Base-by-base conservation (phyloP, 2,888 invertebrate species). In the Malthinus flaveolus region DNA sequence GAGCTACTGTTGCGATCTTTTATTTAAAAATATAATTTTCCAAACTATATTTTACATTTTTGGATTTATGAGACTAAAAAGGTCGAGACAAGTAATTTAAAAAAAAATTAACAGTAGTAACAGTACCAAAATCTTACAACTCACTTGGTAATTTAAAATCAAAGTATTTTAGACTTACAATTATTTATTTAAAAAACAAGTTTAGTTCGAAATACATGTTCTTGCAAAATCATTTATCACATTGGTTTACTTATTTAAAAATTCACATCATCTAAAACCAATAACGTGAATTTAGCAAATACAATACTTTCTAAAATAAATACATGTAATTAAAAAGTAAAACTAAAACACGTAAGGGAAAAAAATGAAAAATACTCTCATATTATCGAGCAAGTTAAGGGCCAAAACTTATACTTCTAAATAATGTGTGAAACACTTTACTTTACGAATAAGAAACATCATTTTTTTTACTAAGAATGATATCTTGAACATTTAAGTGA, bases 401-500 rank as follows among this genome's bases (percentile, higher is more conserved):
- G 51, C 50, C 51, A 50, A 46, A 39, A 37, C 13, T 46, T 46
- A 46, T 12, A 46, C n/a, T 46, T 15, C 39, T 42, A 42, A 42
- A 42, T 42, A 42, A 42, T 12, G 23, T 42, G 23, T 42, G 23
- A 54, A 61, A 58, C 44, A 65, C 33, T 54, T 56, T 65, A 65
- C 33, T 54, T 56, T 65, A 66, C 36, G 65, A 60, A 49, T 65
- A 66, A 35, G 66, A 80, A 79, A 72, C 79, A 81, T 66, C 66
- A 42, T 58, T 64, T 42, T 86, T 86, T 75, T 86, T 86, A 77
- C 85, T 86, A 63, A 87, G 79, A 65, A 89, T 83, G 71, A 89
- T 87, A 74, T 91, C 90, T 77, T 90, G 89, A 69, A 92, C 83
- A 79, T 92, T 90, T 69, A 91, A 83, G 76, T 89, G 87, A 73